Percentiles rank a stretch among this genome's conserved stretches.
Evolutionary conservation across 2,797 vertebrate species (phyloP).

Genomic region (Steatocranus sp.): DNA sequence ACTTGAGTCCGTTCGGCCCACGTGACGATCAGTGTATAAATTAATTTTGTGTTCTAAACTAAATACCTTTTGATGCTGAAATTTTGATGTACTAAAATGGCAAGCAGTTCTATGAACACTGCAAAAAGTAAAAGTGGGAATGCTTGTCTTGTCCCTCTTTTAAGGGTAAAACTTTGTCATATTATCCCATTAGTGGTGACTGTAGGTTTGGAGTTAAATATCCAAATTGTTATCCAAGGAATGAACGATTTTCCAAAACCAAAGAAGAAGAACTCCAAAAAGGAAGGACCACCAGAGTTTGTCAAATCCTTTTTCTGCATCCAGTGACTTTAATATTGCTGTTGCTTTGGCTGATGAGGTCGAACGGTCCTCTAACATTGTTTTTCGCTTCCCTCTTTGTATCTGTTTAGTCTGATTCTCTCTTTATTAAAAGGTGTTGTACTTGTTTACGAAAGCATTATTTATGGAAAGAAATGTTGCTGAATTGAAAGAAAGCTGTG

Average conservation of each 20-base stretch:
- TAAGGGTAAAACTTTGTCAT: no score
- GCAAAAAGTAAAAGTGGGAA: no score
- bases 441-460: not conserved
- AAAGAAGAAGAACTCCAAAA: no score
- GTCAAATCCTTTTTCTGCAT: not conserved
- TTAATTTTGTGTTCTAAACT: accelerated
- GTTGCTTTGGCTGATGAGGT: not conserved
- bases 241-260: no score
- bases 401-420: not conserved
- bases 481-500: not conserved
- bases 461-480: not conserved
- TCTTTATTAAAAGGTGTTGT: not conserved
- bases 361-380: not conserved
- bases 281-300: not conserved
- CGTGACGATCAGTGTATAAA: not conserved
- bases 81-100: accelerated
- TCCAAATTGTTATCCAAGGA: no score
- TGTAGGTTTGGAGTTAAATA: not conserved
- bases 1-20: accelerated
- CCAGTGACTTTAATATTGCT: not conserved
- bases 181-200: no score
- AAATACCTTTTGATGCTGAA: accelerated
- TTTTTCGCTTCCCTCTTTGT: not conserved
- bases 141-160: no score
- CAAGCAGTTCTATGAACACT: accelerated